Evolutionary conservation across 2,888 invertebrate species (phyloP).

Genomic region (Platerodrilus igneus): DNA sequence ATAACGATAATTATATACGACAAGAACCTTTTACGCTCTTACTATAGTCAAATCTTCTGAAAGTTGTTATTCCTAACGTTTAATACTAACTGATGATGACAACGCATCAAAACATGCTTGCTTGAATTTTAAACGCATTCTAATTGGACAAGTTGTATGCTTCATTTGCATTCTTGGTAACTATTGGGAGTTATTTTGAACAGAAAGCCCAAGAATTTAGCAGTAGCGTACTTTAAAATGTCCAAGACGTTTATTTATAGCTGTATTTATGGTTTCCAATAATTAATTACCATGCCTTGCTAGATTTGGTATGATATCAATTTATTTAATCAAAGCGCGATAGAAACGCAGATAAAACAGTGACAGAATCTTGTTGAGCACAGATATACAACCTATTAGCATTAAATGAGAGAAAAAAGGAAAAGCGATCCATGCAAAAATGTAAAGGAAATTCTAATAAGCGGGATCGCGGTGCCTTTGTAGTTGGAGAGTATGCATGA

Average conservation of each 20-base stretch:
- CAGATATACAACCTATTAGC: too few relatives aligned
- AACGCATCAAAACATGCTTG: conserved; percentile 30
- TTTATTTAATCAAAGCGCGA: conserved; percentile 16
- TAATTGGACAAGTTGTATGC: conserved; percentile 7
- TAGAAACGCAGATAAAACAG: conserved; percentile 16
- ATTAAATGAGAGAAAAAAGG: too few relatives aligned
- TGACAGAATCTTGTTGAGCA: too few relatives aligned
- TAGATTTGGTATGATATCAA: conserved; percentile 15
- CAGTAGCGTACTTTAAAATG: too few relatives aligned
- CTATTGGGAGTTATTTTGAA: too few relatives aligned
- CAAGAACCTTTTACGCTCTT: too few relatives aligned
- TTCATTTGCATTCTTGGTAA: too few relatives aligned
- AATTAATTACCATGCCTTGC: conserved; percentile 18
- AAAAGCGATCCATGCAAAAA: conserved; percentile 18
- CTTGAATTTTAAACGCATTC: conserved; percentile 13
- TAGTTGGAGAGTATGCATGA: conserved; percentile 8
- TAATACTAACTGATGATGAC: conserved; percentile 33
- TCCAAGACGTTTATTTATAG: conserved; percentile 5
- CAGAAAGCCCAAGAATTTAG: too few relatives aligned
- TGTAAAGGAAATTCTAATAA: conserved; percentile 17
- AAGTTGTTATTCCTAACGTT: too few relatives aligned
- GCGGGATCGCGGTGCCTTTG: conserved; percentile 15
- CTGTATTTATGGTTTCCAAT: conserved; percentile 15
- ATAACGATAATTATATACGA: too few relatives aligned
- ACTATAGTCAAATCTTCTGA: too few relatives aligned